Conservation (phyloP, 1,140 invertebrate genomes). For the Ctenoplectra terminalis region DNA sequence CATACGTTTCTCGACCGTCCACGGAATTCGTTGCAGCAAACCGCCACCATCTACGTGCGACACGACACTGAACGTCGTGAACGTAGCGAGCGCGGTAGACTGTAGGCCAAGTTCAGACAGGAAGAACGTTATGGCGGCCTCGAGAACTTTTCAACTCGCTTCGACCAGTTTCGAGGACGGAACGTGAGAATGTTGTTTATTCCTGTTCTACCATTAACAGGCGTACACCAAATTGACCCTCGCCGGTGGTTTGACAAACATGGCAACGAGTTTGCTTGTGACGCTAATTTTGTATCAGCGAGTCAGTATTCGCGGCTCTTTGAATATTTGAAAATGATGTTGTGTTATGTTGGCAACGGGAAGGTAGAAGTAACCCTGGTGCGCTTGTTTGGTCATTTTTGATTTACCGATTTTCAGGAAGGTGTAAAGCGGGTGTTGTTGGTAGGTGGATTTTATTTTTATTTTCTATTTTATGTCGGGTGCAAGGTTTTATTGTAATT, state of each 20-base stretch:
- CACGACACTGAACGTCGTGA: conserved; percentile 53
- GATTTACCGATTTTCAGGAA: no score
- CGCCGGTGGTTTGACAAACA: not conserved
- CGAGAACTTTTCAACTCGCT: conserved; percentile 28
- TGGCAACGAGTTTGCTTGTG: no score
- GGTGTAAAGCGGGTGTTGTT: no score
- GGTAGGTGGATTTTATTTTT: no score
- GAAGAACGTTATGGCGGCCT: conserved; percentile 52
- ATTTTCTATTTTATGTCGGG: no score
- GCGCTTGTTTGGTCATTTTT: no score
- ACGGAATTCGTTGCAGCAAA: not conserved
- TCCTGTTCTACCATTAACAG: conserved; percentile 36
- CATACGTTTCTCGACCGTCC: not conserved
- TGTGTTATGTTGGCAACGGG: no score
- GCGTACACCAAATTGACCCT: conserved; percentile 17
- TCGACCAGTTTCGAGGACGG: conserved; percentile 52
- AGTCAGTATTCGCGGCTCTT: not conserved
- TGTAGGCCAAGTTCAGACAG: conserved; percentile 63
- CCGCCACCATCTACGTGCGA: conserved; percentile 38
- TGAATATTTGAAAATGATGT: not conserved
- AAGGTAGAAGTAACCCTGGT: no score
- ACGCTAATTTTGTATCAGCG: no score
- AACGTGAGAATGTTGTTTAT: conserved; percentile 38
- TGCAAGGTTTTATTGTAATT: no score
- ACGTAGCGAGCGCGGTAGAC: conserved; percentile 39